Base-by-base conservation (phyloP, 2,113 vertebrate genomes). In the Gorsachius goisagi region DNA sequence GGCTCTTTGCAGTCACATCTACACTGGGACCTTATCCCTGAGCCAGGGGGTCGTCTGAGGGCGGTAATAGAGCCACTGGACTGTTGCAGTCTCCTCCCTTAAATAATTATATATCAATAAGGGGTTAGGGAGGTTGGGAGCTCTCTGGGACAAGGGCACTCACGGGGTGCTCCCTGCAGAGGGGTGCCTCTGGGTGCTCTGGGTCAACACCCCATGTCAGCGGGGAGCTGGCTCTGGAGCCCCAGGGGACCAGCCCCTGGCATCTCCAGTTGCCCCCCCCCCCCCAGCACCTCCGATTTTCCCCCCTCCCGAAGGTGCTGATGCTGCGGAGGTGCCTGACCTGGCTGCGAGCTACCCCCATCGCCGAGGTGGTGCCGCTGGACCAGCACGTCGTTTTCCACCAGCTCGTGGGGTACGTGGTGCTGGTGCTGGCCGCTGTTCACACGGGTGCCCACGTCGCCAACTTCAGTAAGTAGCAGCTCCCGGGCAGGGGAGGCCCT, bases 241-340 rank as follows among this genome's bases (percentile, higher is more conserved):
- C 22, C 14, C n/a, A 12, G 49, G 55, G 53, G 32, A 67, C 12
- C 33, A 47, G 28, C 39, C 52, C 39, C 21, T 3, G 5, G 3
- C 32, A 8, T 4, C 41, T 37, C 64, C 0, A 0, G 0, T 4
- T 4, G 27, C 33, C 22, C 59, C 23, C 30, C 9, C 22, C 33
- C 22, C 59, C 23, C 30, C 9, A 2, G 6, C 30, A 20, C 9
- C 68, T 26, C 79, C 2, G 0, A 3, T 3, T 12, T 12, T 3
- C 28, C 49, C 44, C 44, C 39, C 35, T 73, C 12, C 20, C 16
- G 19, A 62, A 99, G 99, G 98, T 98, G 55, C 96, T 99, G 96
- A 99, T 99, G 99, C 95, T 99, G 71, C 98, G 99, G 4, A 98
- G 98, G 39, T 99, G 98, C 77, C 93, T 99, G 18, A 98, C 98